phyloP scores from a whole-genome alignment of 2,797 vertebrate genomes.

The Poecilia gillii region DNA sequence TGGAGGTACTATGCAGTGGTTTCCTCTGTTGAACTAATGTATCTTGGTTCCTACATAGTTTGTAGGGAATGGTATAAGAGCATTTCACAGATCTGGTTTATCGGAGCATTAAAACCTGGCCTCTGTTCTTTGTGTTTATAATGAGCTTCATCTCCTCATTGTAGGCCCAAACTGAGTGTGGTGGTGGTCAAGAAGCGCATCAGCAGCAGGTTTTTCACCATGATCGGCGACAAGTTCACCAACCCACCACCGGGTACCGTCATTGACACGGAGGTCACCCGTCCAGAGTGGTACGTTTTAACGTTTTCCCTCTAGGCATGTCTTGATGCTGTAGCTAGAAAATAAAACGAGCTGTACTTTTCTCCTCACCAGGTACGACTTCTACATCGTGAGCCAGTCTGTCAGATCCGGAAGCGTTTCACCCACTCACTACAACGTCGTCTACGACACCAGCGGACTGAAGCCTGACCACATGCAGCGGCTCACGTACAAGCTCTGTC shows the following conservation, averaged over 20 bases:
- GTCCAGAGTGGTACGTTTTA: conserved; percentile 89
- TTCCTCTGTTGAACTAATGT: neutral
- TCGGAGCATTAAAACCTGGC: neutral
- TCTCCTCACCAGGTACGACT: conserved; percentile 89
- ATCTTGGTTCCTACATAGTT: neutral
- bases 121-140: neutral
- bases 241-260: conserved; percentile 95
- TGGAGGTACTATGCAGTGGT: neutral
- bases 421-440: conserved; percentile 94
- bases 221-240: conserved; percentile 69
- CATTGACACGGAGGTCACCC: conserved; percentile 89
- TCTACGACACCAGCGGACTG: conserved; percentile 91
- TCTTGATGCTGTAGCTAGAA: neutral
- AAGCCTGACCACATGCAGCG: conserved; percentile 96
- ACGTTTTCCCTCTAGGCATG: no score
- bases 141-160: neutral
- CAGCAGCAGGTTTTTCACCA: conserved; percentile 87
- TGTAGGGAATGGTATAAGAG: neutral
- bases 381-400: conserved; percentile 92
- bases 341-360: no score
- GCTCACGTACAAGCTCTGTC: conserved; percentile 95
- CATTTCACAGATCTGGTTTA: neutral
- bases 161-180: conserved; percentile 90
- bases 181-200: conserved; percentile 96
- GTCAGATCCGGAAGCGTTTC: conserved; percentile 86